A percentile compares a stretch with the other conserved stretches of the same genome.
These are phyloP conservation scores for Hemaris fuciformis DNA, from an alignment of 2,888 invertebrate genomes.

Conservation along the genomic window DNA sequence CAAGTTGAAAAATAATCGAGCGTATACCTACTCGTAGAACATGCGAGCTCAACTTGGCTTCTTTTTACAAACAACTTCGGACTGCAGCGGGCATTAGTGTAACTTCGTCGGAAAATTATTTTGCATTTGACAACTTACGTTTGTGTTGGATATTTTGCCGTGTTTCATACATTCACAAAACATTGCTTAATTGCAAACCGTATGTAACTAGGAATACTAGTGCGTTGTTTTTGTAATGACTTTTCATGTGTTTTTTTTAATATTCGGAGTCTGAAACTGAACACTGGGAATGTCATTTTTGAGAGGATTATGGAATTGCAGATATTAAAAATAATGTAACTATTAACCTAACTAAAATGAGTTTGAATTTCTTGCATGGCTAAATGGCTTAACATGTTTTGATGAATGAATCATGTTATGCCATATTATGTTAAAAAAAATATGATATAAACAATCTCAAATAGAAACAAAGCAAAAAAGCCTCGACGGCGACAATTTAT, in stretches of 20 bases:
- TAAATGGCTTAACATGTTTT: too few species aligned
- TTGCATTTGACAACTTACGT: constrained; percentile 6
- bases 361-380: too few species aligned
- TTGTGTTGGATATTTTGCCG: constrained; percentile 1
- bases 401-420: too few species aligned
- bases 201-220: neutral
- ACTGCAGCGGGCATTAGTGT: neutral
- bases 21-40: neutral
- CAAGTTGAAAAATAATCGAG: neutral
- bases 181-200: constrained; percentile 6
- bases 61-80: neutral
- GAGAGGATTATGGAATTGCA: too few species aligned
- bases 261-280: neutral
- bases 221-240: neutral
- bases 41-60: neutral
- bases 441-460: too few species aligned
- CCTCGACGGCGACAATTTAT: too few species aligned
- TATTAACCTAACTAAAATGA: too few species aligned
- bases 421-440: too few species aligned
- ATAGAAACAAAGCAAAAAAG: too few species aligned
- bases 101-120: constrained; percentile 1
- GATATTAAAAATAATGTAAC: too few species aligned
- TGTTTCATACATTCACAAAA: constrained; percentile 4
- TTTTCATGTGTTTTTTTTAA: neutral
- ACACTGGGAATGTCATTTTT: neutral